A percentile compares a stretch with the other conserved stretches of the same genome.
These are phyloP conservation scores for Brachyistius frenatus DNA, from an alignment of 2,113 vertebrate genomes.

Conservation along the genomic window DNA sequence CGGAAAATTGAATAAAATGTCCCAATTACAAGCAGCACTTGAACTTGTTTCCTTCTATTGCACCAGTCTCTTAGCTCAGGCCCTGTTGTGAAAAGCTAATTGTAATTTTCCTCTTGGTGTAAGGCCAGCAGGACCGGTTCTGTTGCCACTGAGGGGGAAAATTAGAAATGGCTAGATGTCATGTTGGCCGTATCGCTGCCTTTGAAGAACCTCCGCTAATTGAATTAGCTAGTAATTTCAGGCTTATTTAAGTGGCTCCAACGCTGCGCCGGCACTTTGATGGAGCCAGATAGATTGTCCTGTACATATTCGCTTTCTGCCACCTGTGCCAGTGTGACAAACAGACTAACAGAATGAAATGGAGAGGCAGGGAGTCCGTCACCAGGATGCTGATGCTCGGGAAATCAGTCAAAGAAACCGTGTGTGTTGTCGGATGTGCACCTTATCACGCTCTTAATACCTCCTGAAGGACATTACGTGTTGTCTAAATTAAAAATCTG, in stretches of 20 bases:
- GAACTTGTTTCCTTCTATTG: slow-evolving; percentile 54
- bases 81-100: slow-evolving; percentile 58
- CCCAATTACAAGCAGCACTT: slow-evolving; percentile 22
- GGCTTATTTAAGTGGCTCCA: slow-evolving; percentile 65
- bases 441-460: slow-evolving; percentile 61
- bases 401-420: slow-evolving; percentile 24
- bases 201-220: slow-evolving; percentile 73
- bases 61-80: slow-evolving; percentile 49
- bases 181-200: slow-evolving; percentile 56
- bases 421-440: slow-evolving; percentile 12
- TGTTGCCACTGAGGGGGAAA: slow-evolving; percentile 66
- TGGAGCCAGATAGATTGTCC: slow-evolving; percentile 52
- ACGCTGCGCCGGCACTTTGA: slow-evolving; percentile 25
- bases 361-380: slow-evolving; percentile 39
- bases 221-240: slow-evolving; percentile 77
- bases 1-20: slow-evolving; percentile 21
- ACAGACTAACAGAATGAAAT: slow-evolving; percentile 40
- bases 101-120: slow-evolving; percentile 61
- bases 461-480: slow-evolving; percentile 72
- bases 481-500: slow-evolving; percentile 85
- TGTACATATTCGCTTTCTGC: slow-evolving; percentile 34
- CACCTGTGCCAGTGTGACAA: slow-evolving; percentile 37
- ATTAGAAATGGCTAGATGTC: slow-evolving; percentile 72
- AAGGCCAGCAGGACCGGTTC: slow-evolving; percentile 49
- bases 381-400: slow-evolving; percentile 44